Evolutionary conservation across 2,113 vertebrate genomes (phyloP), one percentile per base, ranked within the genome.

Genomic region (Butorides virescens): DNA sequence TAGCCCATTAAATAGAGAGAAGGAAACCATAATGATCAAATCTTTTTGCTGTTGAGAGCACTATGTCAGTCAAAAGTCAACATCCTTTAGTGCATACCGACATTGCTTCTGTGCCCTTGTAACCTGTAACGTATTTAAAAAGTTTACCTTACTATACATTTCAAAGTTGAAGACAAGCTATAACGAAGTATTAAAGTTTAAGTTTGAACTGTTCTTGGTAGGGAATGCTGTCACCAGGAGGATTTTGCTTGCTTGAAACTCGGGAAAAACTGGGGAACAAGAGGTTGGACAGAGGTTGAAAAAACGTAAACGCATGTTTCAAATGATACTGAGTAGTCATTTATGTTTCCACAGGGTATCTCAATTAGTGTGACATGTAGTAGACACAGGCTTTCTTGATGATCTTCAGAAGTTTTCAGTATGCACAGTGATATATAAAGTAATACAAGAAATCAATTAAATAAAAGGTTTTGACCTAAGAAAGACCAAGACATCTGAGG

Each of bases 1-100:
- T 26, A 96, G 83, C 82, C 81, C 86, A 97, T 36, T 98, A 92
- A 84, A 88, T 10, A 68, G 56, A 94, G 46, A 86, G 78, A 97
- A 96, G 73, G 22, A 95, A 55, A 93, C 58, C 55, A 89, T 79
- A 86, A 96, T 18, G 93, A 88, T 92, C 77, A 82, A 92, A 91
- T 68, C 42, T 83, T 91, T 96, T 77, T 92, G 78, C 72, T 55
- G 65, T 71, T 87, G 46, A 93, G 37, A 97, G n/a, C 72, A 84
- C 29, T 73, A 29, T 63, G 47, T 66, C 83, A 94, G 70, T 53
- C 72, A 95, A 91, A 97, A 92, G 74, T 68, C 70, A 97, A 61
- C 50, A 87, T 46, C 68, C 85, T 93, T 80, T 74, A 86, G 15
- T 78, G n/a, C 59, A 90, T 80, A 91, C 50, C 37, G 58, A 87